Evolutionary conservation across 2,888 invertebrate genomes (phyloP), one percentile per base, ranked within the genome.

Genomic region (Cephus pygmeus): DNA sequence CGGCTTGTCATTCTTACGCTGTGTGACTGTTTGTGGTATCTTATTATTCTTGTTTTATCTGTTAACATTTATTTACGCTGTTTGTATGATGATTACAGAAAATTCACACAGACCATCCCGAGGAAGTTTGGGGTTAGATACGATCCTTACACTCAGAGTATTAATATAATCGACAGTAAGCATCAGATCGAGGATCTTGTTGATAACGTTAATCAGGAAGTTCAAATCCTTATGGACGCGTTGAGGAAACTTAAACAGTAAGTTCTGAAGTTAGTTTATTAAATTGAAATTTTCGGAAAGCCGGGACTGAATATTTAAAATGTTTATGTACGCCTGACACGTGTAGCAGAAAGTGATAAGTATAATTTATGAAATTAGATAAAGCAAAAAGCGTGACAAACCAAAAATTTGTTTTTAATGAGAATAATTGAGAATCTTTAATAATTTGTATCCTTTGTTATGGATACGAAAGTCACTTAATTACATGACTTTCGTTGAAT

Each of bases 111-210:
- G 83, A 97, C 96, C 0, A 98, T 99, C 86, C 98, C 98, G 3
- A 94, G 98, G 75, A 96, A 96, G 76, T 99, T 99, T 89, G 96
- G 97, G 0, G 98, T 99, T 0, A 94, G 98, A 56, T 99, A 99
- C 92, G 99, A 98, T 90, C 95, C 99, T 0, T 99, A 99, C 92
- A 99, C 99, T 0, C 97, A 98, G 91, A 96, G 96, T 85, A 96
- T 99, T 80, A 98, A 98, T 90, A 96, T 99, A 74, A 93, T 99
- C 81, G 98, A 99, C 92, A 98, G 98, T 1, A 96, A 98, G 87
- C 95, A 95, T 11, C 98, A 98, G 92, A 95, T 99, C 84, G 95
- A 96, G 83, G 95, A 96, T 83, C 93, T 99, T 15, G 95, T 98
- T 78, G 93, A 94, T 40, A 96, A 96, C 84, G 95, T 98, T 15